Conservation (phyloP, 2,888 invertebrate genomes). For the Aromia moschata region DNA sequence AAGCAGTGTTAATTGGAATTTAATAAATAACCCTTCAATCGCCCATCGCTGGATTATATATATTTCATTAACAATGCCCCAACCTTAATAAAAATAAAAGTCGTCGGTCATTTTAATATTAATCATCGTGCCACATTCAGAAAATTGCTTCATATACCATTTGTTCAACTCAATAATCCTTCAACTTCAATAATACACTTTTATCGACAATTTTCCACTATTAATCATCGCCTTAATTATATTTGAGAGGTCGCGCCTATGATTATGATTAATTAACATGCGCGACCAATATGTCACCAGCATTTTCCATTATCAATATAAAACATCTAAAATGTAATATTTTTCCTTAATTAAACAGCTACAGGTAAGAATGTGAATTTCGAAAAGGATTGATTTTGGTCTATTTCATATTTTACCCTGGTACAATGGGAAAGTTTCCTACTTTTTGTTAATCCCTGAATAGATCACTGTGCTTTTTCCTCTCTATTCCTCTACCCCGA, state of each 20-base stretch:
- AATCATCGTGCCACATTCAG: slow-evolving; percentile 9
- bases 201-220: slow-evolving; percentile 13
- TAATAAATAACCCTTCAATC: slow-evolving; percentile 3
- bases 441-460: too few relatives aligned
- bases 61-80: slow-evolving; percentile 4
- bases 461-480: too few relatives aligned
- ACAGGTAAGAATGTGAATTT: too few relatives aligned
- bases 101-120: slow-evolving; percentile 3
- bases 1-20: not conserved
- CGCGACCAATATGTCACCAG: slow-evolving; percentile 2
- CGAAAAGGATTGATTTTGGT: too few relatives aligned
- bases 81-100: not conserved
- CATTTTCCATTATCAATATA: not conserved
- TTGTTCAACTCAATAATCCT: slow-evolving; percentile 22
- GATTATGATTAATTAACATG: slow-evolving; percentile 17
- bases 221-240: slow-evolving; percentile 24
- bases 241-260: slow-evolving; percentile 9
- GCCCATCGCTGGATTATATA: not conserved
- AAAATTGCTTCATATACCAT: slow-evolving; percentile 6
- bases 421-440: too few relatives aligned
- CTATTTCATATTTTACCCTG: too few relatives aligned
- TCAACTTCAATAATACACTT: slow-evolving; percentile 17
- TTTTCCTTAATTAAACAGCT: too few relatives aligned
- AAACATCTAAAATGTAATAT: too few relatives aligned
- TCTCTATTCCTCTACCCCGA: too few relatives aligned